Conservation (phyloP, 2,113 vertebrate genomes). For the Campylomormyrus tamandua region DNA sequence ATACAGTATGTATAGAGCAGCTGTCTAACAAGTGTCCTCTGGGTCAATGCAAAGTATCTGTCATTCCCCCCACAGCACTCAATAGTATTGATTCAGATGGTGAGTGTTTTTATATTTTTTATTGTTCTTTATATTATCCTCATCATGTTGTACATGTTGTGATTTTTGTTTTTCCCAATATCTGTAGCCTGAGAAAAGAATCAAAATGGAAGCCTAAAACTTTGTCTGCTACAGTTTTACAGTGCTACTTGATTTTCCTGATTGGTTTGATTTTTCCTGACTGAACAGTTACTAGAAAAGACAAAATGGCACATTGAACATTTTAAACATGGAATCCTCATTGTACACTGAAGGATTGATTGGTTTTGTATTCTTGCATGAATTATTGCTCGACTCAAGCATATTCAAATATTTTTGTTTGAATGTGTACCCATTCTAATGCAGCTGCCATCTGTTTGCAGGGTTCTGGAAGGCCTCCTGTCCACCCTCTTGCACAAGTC, state of each 20-base stretch:
- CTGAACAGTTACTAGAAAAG: not conserved
- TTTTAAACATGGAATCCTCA: not conserved
- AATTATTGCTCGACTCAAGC: not conserved
- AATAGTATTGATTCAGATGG: conserved; percentile 98
- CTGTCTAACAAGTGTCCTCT: conserved; percentile 85
- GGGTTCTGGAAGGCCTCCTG: conserved; percentile 97
- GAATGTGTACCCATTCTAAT: not conserved
- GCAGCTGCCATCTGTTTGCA: conserved; percentile 33
- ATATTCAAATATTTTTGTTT: not conserved
- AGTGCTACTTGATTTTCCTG: not conserved
- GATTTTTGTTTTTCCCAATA: not conserved
- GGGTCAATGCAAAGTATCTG: conserved; percentile 92
- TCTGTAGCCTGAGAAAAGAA: not conserved
- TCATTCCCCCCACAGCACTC: conserved; percentile 91
- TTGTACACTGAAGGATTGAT: not conserved
- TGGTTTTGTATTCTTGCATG: not conserved
- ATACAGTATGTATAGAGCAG: conserved; percentile 82
- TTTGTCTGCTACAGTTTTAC: not conserved
- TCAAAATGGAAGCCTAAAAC: not conserved
- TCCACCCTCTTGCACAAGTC: conserved; percentile 88
- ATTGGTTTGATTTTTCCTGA: not conserved
- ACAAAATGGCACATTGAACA: not conserved
- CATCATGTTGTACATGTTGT: not conserved
- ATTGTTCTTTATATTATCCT: not conserved
- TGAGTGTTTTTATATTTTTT: conserved; percentile 50